Conservation (phyloP, 1,140 invertebrate species). For the Battus philenor region DNA sequence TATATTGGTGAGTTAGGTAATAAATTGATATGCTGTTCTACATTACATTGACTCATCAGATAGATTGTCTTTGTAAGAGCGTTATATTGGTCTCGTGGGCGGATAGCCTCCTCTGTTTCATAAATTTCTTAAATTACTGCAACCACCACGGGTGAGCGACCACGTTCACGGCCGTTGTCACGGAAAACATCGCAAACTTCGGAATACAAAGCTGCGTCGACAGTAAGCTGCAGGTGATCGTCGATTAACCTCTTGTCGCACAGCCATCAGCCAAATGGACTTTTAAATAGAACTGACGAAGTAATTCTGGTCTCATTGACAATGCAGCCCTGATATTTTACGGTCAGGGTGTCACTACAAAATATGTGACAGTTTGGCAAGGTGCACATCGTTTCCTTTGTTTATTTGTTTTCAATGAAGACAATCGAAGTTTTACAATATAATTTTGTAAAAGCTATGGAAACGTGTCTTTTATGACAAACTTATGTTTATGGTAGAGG, state of each 20-base stretch:
- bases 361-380: conserved; percentile 48
- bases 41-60: too few relatives aligned
- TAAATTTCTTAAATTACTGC: conserved; percentile 52
- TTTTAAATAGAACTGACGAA: conserved; percentile 39
- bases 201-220: conserved; percentile 31
- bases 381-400: conserved; percentile 11
- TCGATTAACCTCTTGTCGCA: conserved; percentile 59
- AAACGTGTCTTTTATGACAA: conserved; percentile 1
- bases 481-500: too few relatives aligned
- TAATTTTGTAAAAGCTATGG: too few relatives aligned
- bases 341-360: conserved; percentile 46
- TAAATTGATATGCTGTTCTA: too few relatives aligned
- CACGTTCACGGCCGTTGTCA: conserved; percentile 51
- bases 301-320: conserved; percentile 41
- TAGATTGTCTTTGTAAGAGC: conserved; percentile 34
- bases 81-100: conserved; percentile 43
- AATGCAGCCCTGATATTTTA: conserved; percentile 50
- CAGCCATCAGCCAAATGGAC: conserved; percentile 59
- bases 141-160: conserved; percentile 47
- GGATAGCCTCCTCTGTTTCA: conserved; percentile 44
- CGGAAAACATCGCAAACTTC: conserved; percentile 40
- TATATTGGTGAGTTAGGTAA: too few relatives aligned
- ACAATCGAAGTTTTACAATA: too few relatives aligned
- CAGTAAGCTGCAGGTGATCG: conserved; percentile 57
- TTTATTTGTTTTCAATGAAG: conserved; percentile 2